Base-by-base conservation (phyloP, 2,888 invertebrate genomes). In the Sacculina carcini region DNA sequence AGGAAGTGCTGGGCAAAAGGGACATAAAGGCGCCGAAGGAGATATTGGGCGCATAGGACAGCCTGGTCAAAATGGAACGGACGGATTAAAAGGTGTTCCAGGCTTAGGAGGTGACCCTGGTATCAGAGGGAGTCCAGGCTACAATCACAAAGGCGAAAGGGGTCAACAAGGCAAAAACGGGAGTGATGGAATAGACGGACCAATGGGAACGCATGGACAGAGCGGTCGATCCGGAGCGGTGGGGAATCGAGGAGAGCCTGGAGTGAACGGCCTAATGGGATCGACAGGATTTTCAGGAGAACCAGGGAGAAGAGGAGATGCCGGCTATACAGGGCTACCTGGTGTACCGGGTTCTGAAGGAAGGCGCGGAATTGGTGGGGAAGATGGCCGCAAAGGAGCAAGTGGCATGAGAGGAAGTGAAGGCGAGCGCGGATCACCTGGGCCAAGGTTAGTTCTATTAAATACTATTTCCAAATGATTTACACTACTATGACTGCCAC, bases 201-300 rank as follows among this genome's bases (percentile, higher is more conserved):
- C 12, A 12, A n/a, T 28, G 16, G 55, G 55, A 2, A 36, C 44
- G 14, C 42, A 29, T 49, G 54, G 47, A 6, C 32, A 2, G 26
- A 55, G 44, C 4, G 57, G 49, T n/a, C 29, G 10, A 21, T 26
- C 32, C 24, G 53, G 51, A 2, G 29, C 5, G 24, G 12, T n/a
- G 23, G 53, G 53, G 34, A 24, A 19, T 12, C 39, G 46, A 14
- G 53, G 53, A 14, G 44, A 31, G 38, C 12, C 23, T 12, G 52
- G 75, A 7, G 61, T 65, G 32, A 55, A 53, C 14, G 60, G 60
- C 46, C 55, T 54, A 7, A 52, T 52, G 23, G 61, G 61, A 12
- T 51, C 50, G 9, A 7, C 42, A 24, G 60, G 61, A 2, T 38
- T 28, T 14, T 34, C 50, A 4, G 59, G 59, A 10, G 47, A 53